Base-by-base conservation (phyloP, 2,797 vertebrate genomes). In the Simalia tracyae region DNA sequence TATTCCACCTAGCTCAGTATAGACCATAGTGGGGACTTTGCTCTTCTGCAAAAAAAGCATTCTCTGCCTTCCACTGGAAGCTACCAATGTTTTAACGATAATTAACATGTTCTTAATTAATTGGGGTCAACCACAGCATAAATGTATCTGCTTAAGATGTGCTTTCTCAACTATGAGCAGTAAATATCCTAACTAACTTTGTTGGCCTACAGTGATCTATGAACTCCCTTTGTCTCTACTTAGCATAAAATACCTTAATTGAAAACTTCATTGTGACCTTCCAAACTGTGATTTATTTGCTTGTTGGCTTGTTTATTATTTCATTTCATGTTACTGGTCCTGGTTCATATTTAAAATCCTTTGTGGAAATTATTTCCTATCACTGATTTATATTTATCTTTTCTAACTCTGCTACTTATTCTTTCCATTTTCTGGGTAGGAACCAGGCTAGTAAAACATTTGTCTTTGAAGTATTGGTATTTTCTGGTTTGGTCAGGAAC, bases 171-270 rank as follows among this genome's bases (percentile, higher is more conserved):
- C 28, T 89, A 56, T 26, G 50, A 46, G n/a, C 22, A 46, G 61
- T 68, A 92, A 92, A 88, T 50, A 17, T 12, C 42, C 42, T 56
- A 36, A 84, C 31, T 86, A 64, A 72, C 28, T 26, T 94, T 54
- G 15, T 0, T 5, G 85, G 28, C 12, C 12, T 28, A 26, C 19
- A 42, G 31, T 60, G 59, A 94, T 42, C 85, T 85, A 42, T 92
- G 66, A 92, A 12, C 93, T 91, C 59, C 14, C 26, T 91, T 84
- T 22, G 8, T 92, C 91, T 90, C 1, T 68, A 59, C 87, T 81
- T 93, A 95, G 22, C 14, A 5, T 66, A 1, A 85, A 89, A 63
- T 95, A 88, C 93, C 72, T 89, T 94, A 50, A 87, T 95, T 95
- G 93, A 88, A 94, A 60, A 64, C 87, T 54, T 95, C 91, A 68